Base-by-base conservation (phyloP, 2,797 vertebrate species). In the Setipinna tenuifilis region DNA sequence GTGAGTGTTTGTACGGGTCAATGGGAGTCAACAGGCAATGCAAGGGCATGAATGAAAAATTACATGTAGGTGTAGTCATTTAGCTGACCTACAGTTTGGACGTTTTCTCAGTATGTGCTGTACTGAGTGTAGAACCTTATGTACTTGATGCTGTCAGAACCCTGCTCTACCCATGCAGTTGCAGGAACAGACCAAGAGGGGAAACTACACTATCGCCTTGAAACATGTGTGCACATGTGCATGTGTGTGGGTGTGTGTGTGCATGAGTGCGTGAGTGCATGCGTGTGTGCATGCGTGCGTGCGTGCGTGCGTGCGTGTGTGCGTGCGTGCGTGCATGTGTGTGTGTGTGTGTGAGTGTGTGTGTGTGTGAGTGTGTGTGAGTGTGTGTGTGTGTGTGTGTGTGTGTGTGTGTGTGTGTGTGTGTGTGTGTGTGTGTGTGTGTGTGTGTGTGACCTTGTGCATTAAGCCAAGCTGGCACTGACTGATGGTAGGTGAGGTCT, bases 1-100 rank as follows among this genome's bases (percentile, higher is more conserved):
- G 90, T 90, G 21, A 90, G 90, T 78, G 71, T 44, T 78, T 78
- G 35, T 31, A 14, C 11, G 28, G 65, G 25, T 71, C 25, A 71
- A 71, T 12, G 5, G 16, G 25, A 31, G 65, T 71, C 28, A 17
- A 44, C 71, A 9, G 71, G 16, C 71, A 44, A 17, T 41, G 16
- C 31, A 16, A 35, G 28, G 23, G 11, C 28, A 78, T 9, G 0
- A 44, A 19, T n/a, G n/a, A n/a, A 5, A 71, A 16, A 71, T 5
- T 11, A 3, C 25, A 68, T 68, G 28, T 68, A 14, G 28, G 16
- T 31, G 28, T 68, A 12, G 25, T 35, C 14, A 41, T 68, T 71
- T 35, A 71, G 68, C 31, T 2, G 6, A 71, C 2, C 28, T 35
- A 16, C 17, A 17, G 31, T 75, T 6, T 31, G 31, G 31, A 75